These are phyloP conservation scores for Gari tellinella DNA, from an alignment of 2,888 invertebrate genomes.

Conservation along the genomic window DNA sequence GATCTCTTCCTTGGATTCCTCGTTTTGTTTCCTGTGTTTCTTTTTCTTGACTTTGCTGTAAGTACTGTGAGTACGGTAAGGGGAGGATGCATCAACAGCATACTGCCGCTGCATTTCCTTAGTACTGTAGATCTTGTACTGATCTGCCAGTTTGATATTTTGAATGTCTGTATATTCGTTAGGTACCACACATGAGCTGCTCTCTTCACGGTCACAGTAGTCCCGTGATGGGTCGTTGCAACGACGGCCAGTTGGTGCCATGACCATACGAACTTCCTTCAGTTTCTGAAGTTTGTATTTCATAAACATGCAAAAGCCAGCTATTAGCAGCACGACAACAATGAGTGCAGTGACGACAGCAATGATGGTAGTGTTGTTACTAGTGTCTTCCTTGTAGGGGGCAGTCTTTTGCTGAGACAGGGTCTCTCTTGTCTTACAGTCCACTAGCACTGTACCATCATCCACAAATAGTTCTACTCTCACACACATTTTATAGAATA, in stretches of 20 bases:
- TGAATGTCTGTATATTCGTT: conserved; percentile 54
- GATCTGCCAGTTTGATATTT: conserved; percentile 32
- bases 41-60: conserved; percentile 12
- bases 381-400: neutral
- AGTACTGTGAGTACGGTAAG: neutral
- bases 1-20: conserved; percentile 3
- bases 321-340: conserved; percentile 32
- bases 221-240: neutral
- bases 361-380: conserved; percentile 32
- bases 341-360: conserved; percentile 32
- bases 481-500: conserved; percentile 44
- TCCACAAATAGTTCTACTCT: conserved; percentile 38
- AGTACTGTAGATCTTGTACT: conserved; percentile 21
- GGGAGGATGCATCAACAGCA: conserved; percentile 16
- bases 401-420: conserved; percentile 3
- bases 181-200: conserved; percentile 22
- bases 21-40: conserved; percentile 8
- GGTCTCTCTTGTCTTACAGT: conserved; percentile 44
- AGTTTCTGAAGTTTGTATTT: conserved; percentile 52
- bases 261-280: conserved; percentile 22
- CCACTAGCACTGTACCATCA: conserved; percentile 2
- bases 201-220: conserved; percentile 5
- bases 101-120: conserved; percentile 32
- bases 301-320: conserved; percentile 43
- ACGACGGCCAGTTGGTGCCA: conserved; percentile 17